These are phyloP conservation scores for Pleuronectes platessa DNA, from an alignment of 2,113 vertebrate species.

Conservation along the genomic window DNA sequence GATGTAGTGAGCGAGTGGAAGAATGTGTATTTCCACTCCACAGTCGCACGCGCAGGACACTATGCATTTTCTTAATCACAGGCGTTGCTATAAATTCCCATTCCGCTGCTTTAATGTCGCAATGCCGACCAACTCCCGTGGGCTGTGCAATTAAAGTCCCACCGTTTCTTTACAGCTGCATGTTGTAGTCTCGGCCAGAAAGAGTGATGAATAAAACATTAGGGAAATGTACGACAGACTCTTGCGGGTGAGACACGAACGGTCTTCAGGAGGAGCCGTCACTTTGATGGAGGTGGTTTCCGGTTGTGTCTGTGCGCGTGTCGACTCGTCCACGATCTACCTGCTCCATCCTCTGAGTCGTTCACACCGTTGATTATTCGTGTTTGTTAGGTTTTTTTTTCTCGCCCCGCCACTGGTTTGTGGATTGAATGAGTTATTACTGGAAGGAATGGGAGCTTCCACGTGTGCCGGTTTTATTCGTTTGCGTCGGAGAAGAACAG, in stretches of 20 bases:
- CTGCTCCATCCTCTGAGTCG: conserved; percentile 11
- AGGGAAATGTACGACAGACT: conserved; percentile 65
- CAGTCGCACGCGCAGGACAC: background rate
- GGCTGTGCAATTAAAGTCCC: conserved; percentile 77
- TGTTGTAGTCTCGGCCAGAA: conserved; percentile 69
- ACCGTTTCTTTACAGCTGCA: conserved; percentile 76
- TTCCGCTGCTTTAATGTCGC: conserved; percentile 72
- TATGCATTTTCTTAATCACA: conserved; percentile 52
- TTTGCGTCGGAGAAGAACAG: conserved; percentile 11
- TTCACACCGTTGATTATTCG: conserved; percentile 23
- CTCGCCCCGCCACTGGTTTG: background rate
- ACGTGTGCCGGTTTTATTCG: background rate
- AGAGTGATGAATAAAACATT: conserved; percentile 79
- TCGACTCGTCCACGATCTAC: conserved; percentile 4
- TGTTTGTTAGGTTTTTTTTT: conserved; percentile 26
- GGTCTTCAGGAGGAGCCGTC: conserved; percentile 29
- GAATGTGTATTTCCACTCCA: conserved; percentile 9
- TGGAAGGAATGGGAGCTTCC: conserved; percentile 30
- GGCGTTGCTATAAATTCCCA: conserved; percentile 59
- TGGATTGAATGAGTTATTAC: conserved; percentile 29
- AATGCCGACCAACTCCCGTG: conserved; percentile 74
- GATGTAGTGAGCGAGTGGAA: background rate
- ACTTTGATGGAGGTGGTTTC: conserved; percentile 5
- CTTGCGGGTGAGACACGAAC: conserved; percentile 55
- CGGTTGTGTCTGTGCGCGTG: background rate